Evolutionary conservation across 2,888 invertebrate genomes (phyloP).

Genomic region (Branchinecta sandiegonensis): DNA sequence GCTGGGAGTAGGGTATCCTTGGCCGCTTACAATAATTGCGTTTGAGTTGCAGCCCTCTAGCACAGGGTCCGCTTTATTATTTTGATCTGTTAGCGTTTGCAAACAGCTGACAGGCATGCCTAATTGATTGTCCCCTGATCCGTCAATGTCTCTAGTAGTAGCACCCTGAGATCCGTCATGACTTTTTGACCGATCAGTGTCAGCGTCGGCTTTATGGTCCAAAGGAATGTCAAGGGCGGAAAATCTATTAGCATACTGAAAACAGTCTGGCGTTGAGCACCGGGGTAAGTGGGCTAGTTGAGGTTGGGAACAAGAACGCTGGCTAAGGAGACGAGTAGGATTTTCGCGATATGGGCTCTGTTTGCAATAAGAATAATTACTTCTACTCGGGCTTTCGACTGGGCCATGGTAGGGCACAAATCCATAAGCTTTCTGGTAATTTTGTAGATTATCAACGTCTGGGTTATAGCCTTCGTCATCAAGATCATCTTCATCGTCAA

Average conservation of each 20-base stretch:
- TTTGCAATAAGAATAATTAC: neutral
- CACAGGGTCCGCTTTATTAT: no score
- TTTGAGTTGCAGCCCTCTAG: neutral
- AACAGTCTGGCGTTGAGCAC: slow-evolving; percentile 13
- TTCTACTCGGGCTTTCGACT: slow-evolving; percentile 14
- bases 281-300: neutral
- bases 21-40: neutral
- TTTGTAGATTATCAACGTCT: slow-evolving; percentile 26
- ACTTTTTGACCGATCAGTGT: slow-evolving; percentile 3
- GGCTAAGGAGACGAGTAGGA: slow-evolving; percentile 4
- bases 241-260: neutral
- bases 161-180: neutral
- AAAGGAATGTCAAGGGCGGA: slow-evolving; percentile 15
- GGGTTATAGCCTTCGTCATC: slow-evolving; percentile 21
- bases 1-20: neutral
- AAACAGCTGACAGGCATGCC: no score
- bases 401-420: slow-evolving; percentile 20
- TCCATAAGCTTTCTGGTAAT: slow-evolving; percentile 27
- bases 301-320: slow-evolving; percentile 17
- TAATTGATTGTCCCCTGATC: no score
- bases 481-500: neutral
- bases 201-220: neutral
- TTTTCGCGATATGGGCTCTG: slow-evolving; percentile 7
- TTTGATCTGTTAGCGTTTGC: no score
- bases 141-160: no score